Base-by-base conservation (phyloP, 2,113 vertebrate species). In the Delphinus delphis region DNA sequence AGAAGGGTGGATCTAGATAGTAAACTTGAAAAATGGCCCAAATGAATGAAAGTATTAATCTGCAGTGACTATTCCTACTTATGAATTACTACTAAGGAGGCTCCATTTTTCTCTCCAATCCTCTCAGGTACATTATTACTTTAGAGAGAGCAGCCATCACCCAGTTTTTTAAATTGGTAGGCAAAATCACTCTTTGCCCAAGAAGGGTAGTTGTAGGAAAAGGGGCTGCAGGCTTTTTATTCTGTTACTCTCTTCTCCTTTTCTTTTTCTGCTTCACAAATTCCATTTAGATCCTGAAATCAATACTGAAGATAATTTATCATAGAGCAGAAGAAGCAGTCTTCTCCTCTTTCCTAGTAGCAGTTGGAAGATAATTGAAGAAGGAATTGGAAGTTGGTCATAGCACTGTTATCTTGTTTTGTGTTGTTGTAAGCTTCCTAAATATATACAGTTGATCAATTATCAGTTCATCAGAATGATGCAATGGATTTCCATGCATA, bases 251-350 rank as follows among this genome's bases (percentile, higher is more conserved):
- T 80, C 28, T 65, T 87, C 14, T 28, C 12, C 33, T 76, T 65
- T 44, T 84, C 55, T 80, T 95, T 95, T 79, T 41, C 9, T 87
- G 55, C 33, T 3, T 58, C 44, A 81, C 31, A 81, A 47, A 90
- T 96, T 90, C 55, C 28, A 85, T 36, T 91, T 84, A 85, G 63
- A 70, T 58, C 25, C 28, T 94, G 28, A 92, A 94, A 81, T 95
- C 9, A 36, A 31, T 47, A 67, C 20, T 88, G 26, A 81, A 74
- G 84, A 70, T 33, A 17, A 47, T 68, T 80, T 83, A 70, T 76
- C n/a, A 62, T 90, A 73, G 9, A 63, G 1, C 0, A 47, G 2
- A 68, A 85, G 3, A 31, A 91, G 10, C 4, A 53, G 8, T 1
- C 6, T 58, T 85, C 25, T 85, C 20, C 25, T 80, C 14, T 71